A percentile compares a stretch with the other conserved stretches of the same genome.
Evolutionary conservation across 2,113 vertebrate species (phyloP).

Genomic region (Leuciscus idus): DNA sequence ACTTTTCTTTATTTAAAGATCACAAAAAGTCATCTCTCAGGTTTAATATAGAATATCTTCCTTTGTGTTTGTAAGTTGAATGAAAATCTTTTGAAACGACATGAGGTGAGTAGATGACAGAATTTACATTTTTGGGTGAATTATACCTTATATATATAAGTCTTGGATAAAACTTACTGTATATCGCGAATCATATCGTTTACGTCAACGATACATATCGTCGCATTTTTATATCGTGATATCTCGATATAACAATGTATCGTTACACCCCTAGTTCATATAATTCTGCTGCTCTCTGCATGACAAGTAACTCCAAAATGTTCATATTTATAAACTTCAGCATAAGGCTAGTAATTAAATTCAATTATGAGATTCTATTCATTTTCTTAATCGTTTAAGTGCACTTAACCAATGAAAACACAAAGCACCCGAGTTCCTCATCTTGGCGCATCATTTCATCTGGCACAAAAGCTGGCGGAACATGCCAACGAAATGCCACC

Average conservation of each 20-base stretch:
- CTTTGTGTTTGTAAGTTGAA: too few species aligned
- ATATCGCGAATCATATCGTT: too few species aligned
- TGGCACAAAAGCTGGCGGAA: conserved; percentile 60
- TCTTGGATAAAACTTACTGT: too few species aligned
- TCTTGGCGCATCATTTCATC: conserved; percentile 63
- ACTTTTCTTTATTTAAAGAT: background rate
- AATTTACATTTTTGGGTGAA: too few species aligned
- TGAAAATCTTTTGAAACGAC: too few species aligned
- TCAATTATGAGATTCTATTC: conserved; percentile 25
- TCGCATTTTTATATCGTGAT: too few species aligned
- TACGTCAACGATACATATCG: too few species aligned
- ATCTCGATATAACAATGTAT: too few species aligned
- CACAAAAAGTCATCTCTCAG: background rate
- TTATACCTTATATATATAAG: too few species aligned
- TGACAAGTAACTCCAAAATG: background rate
- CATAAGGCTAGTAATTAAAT: background rate
- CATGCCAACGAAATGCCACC: conserved; percentile 66
- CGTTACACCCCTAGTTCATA: background rate
- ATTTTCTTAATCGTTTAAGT: conserved; percentile 64
- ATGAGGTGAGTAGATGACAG: too few species aligned
- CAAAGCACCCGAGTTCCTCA: conserved; percentile 65
- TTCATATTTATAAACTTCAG: background rate
- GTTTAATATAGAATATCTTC: too few species aligned
- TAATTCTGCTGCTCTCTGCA: background rate
- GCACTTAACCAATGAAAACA: conserved; percentile 69